These are phyloP conservation scores for Coelogynopora nodosa DNA, from an alignment of 2,888 invertebrate genomes.

Conservation along the genomic window DNA sequence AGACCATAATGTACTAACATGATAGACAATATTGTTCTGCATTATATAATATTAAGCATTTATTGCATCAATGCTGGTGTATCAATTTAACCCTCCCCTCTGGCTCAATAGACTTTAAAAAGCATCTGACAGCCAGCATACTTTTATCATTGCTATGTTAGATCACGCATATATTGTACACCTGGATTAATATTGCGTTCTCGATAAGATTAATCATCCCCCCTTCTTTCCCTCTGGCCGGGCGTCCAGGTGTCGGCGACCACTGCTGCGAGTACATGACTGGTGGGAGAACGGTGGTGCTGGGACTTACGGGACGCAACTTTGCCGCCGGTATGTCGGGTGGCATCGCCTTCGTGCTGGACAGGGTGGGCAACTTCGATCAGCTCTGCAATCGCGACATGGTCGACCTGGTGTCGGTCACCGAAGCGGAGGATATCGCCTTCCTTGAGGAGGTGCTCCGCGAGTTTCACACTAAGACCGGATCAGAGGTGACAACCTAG, in stretches of 20 bases:
- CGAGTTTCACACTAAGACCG: constrained; percentile 83
- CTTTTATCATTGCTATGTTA: no score
- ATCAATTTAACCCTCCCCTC: no score
- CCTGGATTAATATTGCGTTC: no score
- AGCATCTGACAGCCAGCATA: no score
- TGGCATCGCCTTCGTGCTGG: constrained; percentile 89
- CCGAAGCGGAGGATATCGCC: constrained; percentile 71
- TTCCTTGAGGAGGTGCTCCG: constrained; percentile 73
- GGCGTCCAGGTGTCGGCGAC: constrained; percentile 83
- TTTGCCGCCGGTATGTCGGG: constrained; percentile 88
- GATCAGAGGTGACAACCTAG: constrained; percentile 69
- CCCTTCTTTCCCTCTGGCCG: no score
- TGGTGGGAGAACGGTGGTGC: constrained; percentile 81
- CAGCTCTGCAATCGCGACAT: constrained; percentile 79
- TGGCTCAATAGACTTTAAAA: no score
- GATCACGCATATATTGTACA: no score
- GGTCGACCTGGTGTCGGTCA: constrained; percentile 80
- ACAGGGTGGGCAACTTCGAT: constrained; percentile 68
- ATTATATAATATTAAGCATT: no score
- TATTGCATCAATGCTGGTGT: no score
- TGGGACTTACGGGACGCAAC: constrained; percentile 90
- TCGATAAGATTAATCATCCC: no score
- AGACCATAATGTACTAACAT: no score
- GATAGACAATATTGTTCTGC: no score
- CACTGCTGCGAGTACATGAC: constrained; percentile 99